Conservation (phyloP, 2,797 vertebrate species). For the Sebastes hubbsi region DNA sequence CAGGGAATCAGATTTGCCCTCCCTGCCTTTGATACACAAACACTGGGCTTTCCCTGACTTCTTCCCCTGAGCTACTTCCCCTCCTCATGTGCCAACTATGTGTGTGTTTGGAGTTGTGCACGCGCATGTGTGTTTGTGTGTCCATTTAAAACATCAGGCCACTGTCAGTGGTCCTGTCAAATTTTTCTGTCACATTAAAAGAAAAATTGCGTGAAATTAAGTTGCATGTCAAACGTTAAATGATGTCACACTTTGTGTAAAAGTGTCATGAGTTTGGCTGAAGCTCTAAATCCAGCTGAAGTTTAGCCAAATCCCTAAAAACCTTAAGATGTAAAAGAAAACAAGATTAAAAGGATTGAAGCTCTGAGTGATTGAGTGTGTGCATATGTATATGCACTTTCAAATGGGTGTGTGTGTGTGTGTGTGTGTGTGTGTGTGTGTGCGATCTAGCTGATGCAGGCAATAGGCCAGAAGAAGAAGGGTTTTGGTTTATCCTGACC, state of each 20-base stretch:
- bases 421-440: too few species aligned
- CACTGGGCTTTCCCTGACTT: slow-evolving; percentile 74
- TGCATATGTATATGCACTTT: not conserved
- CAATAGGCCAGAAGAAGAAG: too few species aligned
- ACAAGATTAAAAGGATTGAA: slow-evolving; percentile 50
- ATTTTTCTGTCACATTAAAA: not conserved
- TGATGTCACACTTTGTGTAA: not conserved
- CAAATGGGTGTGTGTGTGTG: not conserved
- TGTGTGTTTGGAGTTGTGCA: slow-evolving; percentile 15
- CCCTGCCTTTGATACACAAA: slow-evolving; percentile 74
- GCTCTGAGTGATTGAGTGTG: slow-evolving; percentile 39
- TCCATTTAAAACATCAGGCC: slow-evolving; percentile 4
- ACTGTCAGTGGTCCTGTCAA: not conserved
- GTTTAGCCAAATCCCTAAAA: slow-evolving; percentile 24
- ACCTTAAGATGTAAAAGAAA: slow-evolving; percentile 49
- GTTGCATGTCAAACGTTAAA: not conserved
- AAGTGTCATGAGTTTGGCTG: slow-evolving; percentile 9
- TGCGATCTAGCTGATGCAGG: not conserved
- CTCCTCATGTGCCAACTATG: slow-evolving; percentile 55
- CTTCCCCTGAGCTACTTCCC: slow-evolving; percentile 70
- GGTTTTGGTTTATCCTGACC: slow-evolving; percentile 7
- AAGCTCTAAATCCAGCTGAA: slow-evolving; percentile 1
- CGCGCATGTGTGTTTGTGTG: not conserved
- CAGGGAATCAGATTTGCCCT: slow-evolving; percentile 70
- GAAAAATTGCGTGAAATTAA: not conserved